Base-by-base conservation (phyloP, 2,888 invertebrate genomes). In the Diabrotica balteata region DNA sequence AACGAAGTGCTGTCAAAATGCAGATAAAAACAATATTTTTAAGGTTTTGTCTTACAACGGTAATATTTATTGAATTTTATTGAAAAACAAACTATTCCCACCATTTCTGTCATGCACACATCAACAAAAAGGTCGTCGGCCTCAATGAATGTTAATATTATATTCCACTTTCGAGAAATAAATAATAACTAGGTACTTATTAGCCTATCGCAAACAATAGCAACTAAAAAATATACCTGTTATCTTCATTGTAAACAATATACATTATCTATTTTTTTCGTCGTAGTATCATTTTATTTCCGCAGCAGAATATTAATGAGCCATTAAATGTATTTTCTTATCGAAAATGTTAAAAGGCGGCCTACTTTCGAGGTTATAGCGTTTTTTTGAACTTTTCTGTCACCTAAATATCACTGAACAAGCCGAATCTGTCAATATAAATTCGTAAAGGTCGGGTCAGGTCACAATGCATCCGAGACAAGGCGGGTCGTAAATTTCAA, bases 381-480 rank as follows among this genome's bases (percentile, higher is more conserved):
- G 54, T 58, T 66, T 66, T 61, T 59, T 55, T 60, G 59, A 59
- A 57, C 57, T 65, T 65, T 70, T 57, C 44, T 57, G 51, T 59
- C 72, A 63, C 51, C 52, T 32, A 75, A 77, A 77, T 77, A 72
- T 76, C 78, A 77, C 66, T 70, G 77, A 73, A 64, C 75, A 73
- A 66, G 72, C 65, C 54, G 66, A 71, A 75, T 73, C 69, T 74
- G 75, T 71, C 71, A 76, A 73, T 73, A 73, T 63, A 62, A 55
- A 69, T 65, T 59, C 59, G 47, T 53, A 76, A 77, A 77, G 75
- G 77, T 76, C 73, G 65, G 67, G 66, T 61, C 59, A 69, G 54
- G 11, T 45, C 45, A 11, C 17, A 22, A 17, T 54, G 44, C 44
- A 45, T 9, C 8, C 5, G 43, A 44, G 55, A 46, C 45, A 57